Conservation (phyloP, 2,113 vertebrate species). For the Muscicapa adusta region DNA sequence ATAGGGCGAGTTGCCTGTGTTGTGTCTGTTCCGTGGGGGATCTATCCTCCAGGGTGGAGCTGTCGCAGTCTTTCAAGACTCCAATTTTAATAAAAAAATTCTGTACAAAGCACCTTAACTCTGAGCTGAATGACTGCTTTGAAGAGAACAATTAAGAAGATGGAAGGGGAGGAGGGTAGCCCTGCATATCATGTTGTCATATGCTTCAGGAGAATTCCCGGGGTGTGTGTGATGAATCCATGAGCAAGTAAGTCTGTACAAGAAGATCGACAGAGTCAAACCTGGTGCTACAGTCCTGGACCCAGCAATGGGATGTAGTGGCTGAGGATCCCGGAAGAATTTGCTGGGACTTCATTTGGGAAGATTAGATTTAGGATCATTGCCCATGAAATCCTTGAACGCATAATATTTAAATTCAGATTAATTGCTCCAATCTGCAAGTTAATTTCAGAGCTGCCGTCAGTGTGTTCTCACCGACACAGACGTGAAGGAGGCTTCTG, state of each 20-base stretch:
- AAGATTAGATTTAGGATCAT: neutral
- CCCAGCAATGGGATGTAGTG: neutral
- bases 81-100: neutral
- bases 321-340: neutral
- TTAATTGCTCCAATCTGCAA: neutral
- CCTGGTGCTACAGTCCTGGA: no score
- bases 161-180: neutral
- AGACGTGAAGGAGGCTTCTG: neutral
- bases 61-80: neutral
- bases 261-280: neutral
- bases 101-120: neutral
- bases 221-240: neutral
- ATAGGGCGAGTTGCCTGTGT: rapidly evolving
- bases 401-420: neutral
- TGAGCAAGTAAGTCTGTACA: neutral
- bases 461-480: neutral
- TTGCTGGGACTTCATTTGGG: neutral
- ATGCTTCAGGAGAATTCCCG: neutral
- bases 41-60: neutral
- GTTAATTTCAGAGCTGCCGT: neutral
- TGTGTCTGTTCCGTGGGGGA: neutral
- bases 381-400: neutral
- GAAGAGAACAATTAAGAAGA: neutral
- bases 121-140: neutral
- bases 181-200: rapidly evolving